phyloP scores from a whole-genome alignment of 1,140 invertebrate species.

The Meloidogyne hapla region DNA sequence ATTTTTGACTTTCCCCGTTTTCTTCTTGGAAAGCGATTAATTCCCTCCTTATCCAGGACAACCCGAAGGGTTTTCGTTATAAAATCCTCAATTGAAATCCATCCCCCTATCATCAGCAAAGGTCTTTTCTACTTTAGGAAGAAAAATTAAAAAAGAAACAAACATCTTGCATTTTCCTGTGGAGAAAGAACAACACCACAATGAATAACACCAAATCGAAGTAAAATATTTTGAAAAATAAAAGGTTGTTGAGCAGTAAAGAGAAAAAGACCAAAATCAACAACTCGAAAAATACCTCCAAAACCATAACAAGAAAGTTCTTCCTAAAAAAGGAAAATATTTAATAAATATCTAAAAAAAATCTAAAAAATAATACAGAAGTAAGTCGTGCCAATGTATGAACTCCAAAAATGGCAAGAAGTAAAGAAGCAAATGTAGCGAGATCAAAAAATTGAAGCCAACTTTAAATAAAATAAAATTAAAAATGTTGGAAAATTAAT shows the following conservation, averaged over 20 bases:
- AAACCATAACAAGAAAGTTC: conserved; percentile 42
- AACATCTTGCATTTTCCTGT: conserved; percentile 44
- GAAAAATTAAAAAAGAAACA: conserved; percentile 6
- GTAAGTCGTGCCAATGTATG: conserved; percentile 48
- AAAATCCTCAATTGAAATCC: too few relatives aligned
- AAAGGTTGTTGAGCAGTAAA: conserved; percentile 48
- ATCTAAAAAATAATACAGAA: conserved; percentile 26
- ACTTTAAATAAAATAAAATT: conserved; percentile 24
- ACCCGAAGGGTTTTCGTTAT: too few relatives aligned
- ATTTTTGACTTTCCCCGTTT: too few relatives aligned
- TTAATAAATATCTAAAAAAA: background rate
- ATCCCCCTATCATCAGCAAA: too few relatives aligned
- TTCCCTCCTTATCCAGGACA: too few relatives aligned
- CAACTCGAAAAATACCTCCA: conserved; percentile 42
- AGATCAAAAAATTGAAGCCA: conserved; percentile 50
- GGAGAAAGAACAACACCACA: conserved; percentile 40
- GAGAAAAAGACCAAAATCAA: conserved; percentile 43
- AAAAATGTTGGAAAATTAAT: conserved; percentile 12
- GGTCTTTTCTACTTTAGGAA: too few relatives aligned
- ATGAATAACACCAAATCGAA: conserved; percentile 42
- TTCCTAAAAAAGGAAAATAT: conserved; percentile 28
- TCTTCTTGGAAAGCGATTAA: too few relatives aligned
- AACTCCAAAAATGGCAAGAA: conserved; percentile 46
- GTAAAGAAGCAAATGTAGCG: conserved; percentile 41
- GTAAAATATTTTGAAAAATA: conserved; percentile 49